Evolutionary conservation across 1,140 invertebrate species (phyloP), one percentile per base, ranked within the genome.

Genomic region (Proales similis): DNA sequence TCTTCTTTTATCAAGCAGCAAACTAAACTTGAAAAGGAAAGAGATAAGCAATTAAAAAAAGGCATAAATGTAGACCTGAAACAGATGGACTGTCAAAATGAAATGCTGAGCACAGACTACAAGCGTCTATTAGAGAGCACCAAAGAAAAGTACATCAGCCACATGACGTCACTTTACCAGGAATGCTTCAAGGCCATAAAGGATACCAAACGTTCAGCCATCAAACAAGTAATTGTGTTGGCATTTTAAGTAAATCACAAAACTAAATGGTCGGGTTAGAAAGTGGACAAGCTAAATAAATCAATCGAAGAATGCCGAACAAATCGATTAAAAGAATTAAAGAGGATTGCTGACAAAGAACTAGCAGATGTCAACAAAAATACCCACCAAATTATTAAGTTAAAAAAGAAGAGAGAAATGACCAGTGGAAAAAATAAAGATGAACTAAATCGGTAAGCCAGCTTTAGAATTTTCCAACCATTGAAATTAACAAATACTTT

Each of bases 341-440:
- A 57, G 45, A 20, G 9, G 39, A 7, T 38, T 3, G 39, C 51
- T n/a, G 51, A 57, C 39, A 57, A 57, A 42, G 51, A 57, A 42
- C 27, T 42, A 11, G 7, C 51, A 9, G 5, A 29, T 11, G 36
- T 57, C 12, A 57, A 42, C 45, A 57, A 57, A 43, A 36, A 57
- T 29, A 42, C 51, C 30, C 51, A 57, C 45, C 36, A 42, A 26
- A 14, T 42, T 7, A 57, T 57, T 3, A 57, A 57, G 45, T 42
- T 42, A 9, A 57, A 57, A 14, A 39, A 42, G 45, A 57, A 57
- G 20, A 20, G 39, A 7, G 11, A 42, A 9, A 42, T n/a, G 17
- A 29, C 39, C 27, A 57, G 24, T 3, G 22, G 39, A 1, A 36
- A 57, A 12, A 42, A 57, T 42, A 57, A 57, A 14, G 51, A 57